Evolutionary conservation across 2,797 vertebrate genomes (phyloP).

Genomic region (Schizopygopsis pylzovi): DNA sequence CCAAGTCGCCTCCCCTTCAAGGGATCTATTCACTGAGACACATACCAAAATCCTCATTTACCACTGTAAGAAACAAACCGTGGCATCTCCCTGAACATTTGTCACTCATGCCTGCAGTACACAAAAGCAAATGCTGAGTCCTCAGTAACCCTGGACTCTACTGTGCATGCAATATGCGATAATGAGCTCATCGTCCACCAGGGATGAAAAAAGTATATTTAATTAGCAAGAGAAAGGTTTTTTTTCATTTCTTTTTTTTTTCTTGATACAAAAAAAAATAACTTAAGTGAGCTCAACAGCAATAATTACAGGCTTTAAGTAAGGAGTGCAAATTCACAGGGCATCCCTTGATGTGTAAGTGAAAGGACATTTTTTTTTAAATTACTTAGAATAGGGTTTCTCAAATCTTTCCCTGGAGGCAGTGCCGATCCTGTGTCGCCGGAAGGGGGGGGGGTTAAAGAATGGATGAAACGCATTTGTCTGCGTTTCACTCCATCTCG

Average conservation of each 20-base stretch:
- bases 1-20: not conserved
- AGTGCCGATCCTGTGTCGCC: no score
- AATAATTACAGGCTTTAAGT: not conserved
- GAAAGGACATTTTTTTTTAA: not conserved
- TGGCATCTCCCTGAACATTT: constrained; percentile 36
- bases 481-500: no score
- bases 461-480: no score
- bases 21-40: not conserved
- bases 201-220: constrained; percentile 4
- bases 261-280: not conserved
- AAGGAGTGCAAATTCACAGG: not conserved
- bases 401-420: no score
- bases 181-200: constrained; percentile 8
- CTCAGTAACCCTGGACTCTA: constrained; percentile 1
- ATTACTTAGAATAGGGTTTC: no score
- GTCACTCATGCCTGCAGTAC: not conserved
- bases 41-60: constrained; percentile 29
- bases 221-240: not conserved
- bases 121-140: constrained; percentile 30
- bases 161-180: constrained; percentile 5
- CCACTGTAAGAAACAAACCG: constrained; percentile 21
- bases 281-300: not conserved
- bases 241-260: not conserved
- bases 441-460: no score
- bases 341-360: not conserved